Evolutionary conservation across 2,888 invertebrate species (phyloP).

Genomic region (Trilocha varians): DNA sequence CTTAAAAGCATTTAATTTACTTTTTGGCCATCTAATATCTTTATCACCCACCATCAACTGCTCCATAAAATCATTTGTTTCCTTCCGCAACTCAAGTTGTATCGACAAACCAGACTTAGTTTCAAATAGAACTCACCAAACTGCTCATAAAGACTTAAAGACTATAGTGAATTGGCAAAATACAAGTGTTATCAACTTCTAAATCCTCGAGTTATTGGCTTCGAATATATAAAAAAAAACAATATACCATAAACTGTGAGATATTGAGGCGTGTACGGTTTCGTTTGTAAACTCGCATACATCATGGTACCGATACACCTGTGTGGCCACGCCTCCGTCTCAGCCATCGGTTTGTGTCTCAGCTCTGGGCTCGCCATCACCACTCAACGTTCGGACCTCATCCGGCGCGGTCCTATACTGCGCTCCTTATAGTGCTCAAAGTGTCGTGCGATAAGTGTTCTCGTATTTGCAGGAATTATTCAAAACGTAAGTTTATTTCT

Average conservation of each 20-base stretch:
- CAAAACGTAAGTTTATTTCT: slow-evolving; percentile 12
- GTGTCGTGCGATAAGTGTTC: slow-evolving; percentile 49
- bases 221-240: not conserved
- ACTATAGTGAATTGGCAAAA: too few species aligned
- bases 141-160: too few species aligned
- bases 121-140: too few species aligned
- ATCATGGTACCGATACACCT: slow-evolving; percentile 66
- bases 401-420: slow-evolving; percentile 35
- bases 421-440: slow-evolving; percentile 26
- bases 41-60: too few species aligned
- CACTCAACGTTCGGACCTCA: slow-evolving; percentile 56
- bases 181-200: too few species aligned
- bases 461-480: slow-evolving; percentile 28
- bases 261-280: slow-evolving; percentile 64
- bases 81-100: too few species aligned
- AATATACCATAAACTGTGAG: slow-evolving; percentile 26
- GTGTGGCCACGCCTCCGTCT: slow-evolving; percentile 47
- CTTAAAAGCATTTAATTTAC: too few species aligned
- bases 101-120: too few species aligned
- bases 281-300: slow-evolving; percentile 64
- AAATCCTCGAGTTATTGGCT: too few species aligned
- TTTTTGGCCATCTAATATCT: too few species aligned
- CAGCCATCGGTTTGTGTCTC: slow-evolving; percentile 28
- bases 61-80: too few species aligned
- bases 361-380: slow-evolving; percentile 33